Evolutionary conservation across 2,888 invertebrate species (phyloP), one percentile per base, ranked within the genome.

Genomic region (Melieria picta): DNA sequence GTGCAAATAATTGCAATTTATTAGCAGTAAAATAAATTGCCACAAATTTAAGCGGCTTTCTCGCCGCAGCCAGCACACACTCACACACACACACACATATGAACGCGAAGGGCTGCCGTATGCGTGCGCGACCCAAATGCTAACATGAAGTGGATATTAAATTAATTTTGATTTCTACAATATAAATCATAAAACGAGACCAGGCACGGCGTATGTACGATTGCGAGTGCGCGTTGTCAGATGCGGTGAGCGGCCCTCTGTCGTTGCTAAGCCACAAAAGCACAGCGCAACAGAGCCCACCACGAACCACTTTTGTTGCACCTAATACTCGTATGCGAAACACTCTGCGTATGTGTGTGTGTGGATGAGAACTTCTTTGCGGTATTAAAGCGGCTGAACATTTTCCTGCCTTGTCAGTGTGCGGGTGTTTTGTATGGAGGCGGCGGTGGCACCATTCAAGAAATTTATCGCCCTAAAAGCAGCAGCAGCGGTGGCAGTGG

Each of bases 1-100:
- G 70, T 48, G n/a, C 43, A 65, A 57, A 57, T 71, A 65, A 71
- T 71, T 71, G 70, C 65, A 71, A 71, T 71, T 60, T 71, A 65
- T 65, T 55, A 71, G 65, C 65, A 65, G 58, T 65, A 50, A 56
- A 62, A 55, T 43, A 63, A 69, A 69, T 63, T 56, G n/a, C 43
- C 30, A 50, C 11, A 16, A 63, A 56, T 69, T 69, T 63, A 56
- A 47, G 63, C 16, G 46, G 63, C 16, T 56, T 48, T 42, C 47
- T 11, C 65, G 57, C 16, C 46, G 46, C 56, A 56, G 11, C 7
- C 45, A 6, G 47, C 65, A 46, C 52, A 56, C 13, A 56, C 52
- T 16, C 11, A 6, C 45, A 3, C 7, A 3, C 10, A 42, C 43
- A 30, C 9, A 7, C 16, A 58, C 10, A 16, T 9, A 60, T 43